A percentile compares a stretch with the other conserved stretches of the same genome.
Conservation (phyloP, 2,113 vertebrate genomes). For the Toxotes jaculatrix region DNA sequence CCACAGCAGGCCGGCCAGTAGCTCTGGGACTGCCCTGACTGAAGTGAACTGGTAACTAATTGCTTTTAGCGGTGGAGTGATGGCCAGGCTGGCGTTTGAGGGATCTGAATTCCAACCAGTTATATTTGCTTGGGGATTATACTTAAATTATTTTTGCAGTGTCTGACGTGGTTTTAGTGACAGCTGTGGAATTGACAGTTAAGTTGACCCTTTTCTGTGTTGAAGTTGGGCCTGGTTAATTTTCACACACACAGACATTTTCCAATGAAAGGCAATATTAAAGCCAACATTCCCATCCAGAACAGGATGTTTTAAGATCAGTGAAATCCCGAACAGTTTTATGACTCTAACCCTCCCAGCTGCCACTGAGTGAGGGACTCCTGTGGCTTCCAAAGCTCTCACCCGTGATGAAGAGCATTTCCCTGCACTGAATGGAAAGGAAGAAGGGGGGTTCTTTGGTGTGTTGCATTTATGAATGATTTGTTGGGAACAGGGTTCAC, state of each 20-base stretch:
- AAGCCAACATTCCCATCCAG: conserved; percentile 4
- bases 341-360: conserved; percentile 36
- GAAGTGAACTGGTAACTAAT: conserved; percentile 51
- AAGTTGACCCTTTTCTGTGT: neutral
- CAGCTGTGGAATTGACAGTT: neutral
- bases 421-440: conserved; percentile 29
- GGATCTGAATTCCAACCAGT: neutral
- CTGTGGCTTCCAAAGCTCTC: conserved; percentile 30
- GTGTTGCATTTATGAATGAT: conserved; percentile 67
- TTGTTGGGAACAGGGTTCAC: conserved; percentile 61
- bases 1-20: conserved; percentile 50
- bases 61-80: conserved; percentile 8
- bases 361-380: conserved; percentile 39
- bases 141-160: conserved; percentile 8
- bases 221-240: neutral
- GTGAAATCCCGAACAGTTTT: conserved; percentile 36
- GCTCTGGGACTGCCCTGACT: conserved; percentile 41
- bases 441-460: conserved; percentile 13
- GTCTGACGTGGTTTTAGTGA: conserved; percentile 4
- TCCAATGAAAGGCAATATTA: neutral
- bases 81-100: neutral
- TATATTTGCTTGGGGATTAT: conserved; percentile 13
- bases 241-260: neutral
- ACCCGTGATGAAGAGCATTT: conserved; percentile 56
- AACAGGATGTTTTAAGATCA: conserved; percentile 34